Base-by-base conservation (phyloP, 92 coral and sea anemone species). In the Phenganax subtilis region DNA sequence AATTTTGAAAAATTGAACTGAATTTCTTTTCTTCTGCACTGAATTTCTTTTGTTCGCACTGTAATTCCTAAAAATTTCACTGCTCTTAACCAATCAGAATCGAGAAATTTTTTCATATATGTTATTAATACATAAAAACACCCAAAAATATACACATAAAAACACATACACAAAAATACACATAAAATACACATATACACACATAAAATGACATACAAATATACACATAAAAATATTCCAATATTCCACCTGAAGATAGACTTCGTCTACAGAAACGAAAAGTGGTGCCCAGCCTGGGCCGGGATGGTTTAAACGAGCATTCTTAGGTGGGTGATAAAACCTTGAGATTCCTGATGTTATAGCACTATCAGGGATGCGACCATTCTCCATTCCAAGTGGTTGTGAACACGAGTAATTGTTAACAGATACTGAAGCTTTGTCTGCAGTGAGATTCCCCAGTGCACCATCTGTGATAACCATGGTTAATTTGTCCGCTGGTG, bases 321-420 rank as follows among this genome's bases (percentile, higher is more conserved):
- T 71, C 51, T 47, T 12, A 71, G 76, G 76, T 11, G 76, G 76
- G 28, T 37, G 76, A 37, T 71, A 53, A 51, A 4, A 9, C 16
- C 57, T 20, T 16, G 6, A n/a, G 12, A 47, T 28, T 25, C 76
- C 76, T 8, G 84, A 71, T 3, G 59, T 81, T 29, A 81, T 69
- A 28, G 71, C 76, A 3, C 58, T 53, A 54, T 81, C 84, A n/a
- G 79, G 76, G 9, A 81, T 81, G 28, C 84, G 76, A 14, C 53
- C 12, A 29, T 81, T 72, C n/a, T 31, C 79, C 84, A 81, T 81
- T 30, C 84, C 84, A 7, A 81, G 63, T 11, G 84, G 84, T 71
- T 81, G 78, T 0, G 76, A 71, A 64, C 84, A 81, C 0, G 84
- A 17, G 30, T 68, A 81, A 15, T 71, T 51, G 75, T 27, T 72